Percentiles rank a stretch among this genome's conserved stretches.
Conservation (phyloP, 2,797 vertebrate genomes). For the Smutsia gigantea region DNA sequence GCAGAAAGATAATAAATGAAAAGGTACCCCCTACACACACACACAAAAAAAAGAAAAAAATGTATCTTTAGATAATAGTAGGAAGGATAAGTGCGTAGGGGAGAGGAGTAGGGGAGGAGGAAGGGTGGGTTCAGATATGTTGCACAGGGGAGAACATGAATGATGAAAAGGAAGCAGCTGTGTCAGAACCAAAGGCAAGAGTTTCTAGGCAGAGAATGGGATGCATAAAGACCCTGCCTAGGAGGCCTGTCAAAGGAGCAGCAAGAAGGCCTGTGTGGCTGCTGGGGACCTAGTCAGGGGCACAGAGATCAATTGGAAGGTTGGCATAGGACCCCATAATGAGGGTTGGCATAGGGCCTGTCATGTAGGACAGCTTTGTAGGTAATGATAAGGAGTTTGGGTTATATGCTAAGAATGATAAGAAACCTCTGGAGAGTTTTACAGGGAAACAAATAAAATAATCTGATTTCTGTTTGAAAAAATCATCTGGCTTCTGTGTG, state of each 20-base stretch:
- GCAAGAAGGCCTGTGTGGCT: neutral
- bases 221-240: neutral
- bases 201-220: neutral
- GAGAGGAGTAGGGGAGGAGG: neutral
- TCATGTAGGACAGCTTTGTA: neutral
- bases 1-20: neutral
- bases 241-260: neutral
- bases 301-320: neutral
- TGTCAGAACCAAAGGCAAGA: neutral
- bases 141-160: too few species aligned
- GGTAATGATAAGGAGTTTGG: neutral
- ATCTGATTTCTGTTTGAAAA: neutral
- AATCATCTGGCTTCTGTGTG: neutral
- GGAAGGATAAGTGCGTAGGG: neutral
- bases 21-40: accelerated
- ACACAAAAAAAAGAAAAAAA: neutral
- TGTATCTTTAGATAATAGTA: neutral
- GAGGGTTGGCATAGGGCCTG: too few species aligned
- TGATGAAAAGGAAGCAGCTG: neutral
- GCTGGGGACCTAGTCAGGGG: too few species aligned
- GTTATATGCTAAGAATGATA: neutral
- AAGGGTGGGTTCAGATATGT: neutral
- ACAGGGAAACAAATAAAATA: neutral
- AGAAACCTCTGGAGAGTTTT: neutral
- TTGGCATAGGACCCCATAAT: accelerated